phyloP scores from a whole-genome alignment of 2,888 invertebrate species.

The Bembecia ichneumoniformis region DNA sequence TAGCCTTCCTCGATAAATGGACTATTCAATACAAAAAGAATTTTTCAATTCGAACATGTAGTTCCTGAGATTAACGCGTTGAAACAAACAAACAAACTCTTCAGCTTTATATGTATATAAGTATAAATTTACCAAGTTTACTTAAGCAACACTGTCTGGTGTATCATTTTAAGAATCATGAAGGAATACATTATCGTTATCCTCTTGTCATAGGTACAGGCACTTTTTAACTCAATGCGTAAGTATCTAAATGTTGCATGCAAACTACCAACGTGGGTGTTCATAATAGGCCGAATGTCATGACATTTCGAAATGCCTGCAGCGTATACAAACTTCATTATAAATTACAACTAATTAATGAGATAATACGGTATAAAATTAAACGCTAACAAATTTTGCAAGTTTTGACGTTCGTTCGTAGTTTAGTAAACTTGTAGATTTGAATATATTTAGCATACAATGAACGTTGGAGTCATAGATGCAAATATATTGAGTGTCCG shows the following conservation, averaged over 20 bases:
- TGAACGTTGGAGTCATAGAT: constrained; percentile 6
- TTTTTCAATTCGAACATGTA: too few relatives aligned
- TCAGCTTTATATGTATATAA: too few relatives aligned
- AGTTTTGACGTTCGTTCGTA: not conserved
- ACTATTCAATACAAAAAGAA: too few relatives aligned
- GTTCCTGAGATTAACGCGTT: too few relatives aligned
- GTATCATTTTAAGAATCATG: too few relatives aligned
- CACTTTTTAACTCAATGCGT: not conserved
- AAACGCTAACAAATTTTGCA: not conserved
- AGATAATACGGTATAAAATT: not conserved
- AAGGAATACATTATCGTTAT: too few relatives aligned
- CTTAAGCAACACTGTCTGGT: too few relatives aligned
- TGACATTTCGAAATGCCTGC: constrained; percentile 48
- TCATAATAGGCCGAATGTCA: constrained; percentile 45
- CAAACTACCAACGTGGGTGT: constrained; percentile 40
- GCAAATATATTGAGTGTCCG: too few relatives aligned
- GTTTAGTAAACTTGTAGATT: not conserved
- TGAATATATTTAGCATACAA: constrained; percentile 18
- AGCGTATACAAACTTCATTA: not conserved
- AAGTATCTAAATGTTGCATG: not conserved
- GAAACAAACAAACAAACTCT: too few relatives aligned
- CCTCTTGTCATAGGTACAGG: not conserved
- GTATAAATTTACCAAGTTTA: too few relatives aligned
- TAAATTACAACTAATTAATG: not conserved
- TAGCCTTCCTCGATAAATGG: too few relatives aligned